A percentile compares a stretch with the other conserved stretches of the same genome.
Conservation (phyloP, 2,797 vertebrate genomes). For the Eidolon dupreanum region DNA sequence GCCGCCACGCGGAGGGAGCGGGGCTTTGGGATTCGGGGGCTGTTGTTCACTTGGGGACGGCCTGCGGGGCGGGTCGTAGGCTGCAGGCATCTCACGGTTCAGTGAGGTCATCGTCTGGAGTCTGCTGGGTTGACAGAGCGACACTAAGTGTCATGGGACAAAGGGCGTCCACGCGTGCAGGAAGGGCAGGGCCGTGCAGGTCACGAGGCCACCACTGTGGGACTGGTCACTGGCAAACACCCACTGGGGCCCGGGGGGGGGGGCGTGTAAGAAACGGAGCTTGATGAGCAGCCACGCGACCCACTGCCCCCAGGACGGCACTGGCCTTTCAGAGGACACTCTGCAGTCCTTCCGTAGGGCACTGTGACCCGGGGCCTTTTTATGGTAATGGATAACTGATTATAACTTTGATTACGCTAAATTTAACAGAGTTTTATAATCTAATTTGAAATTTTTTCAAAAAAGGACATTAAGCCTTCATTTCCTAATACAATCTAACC, state of each 20-base stretch:
- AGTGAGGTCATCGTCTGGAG: neutral
- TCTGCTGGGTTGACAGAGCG: neutral
- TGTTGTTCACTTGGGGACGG: neutral
- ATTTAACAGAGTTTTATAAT: neutral
- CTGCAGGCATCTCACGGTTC: neutral
- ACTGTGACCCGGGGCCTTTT: neutral
- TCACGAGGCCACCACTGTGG: neutral
- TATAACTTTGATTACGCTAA: neutral
- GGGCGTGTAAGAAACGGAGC: too few species aligned
- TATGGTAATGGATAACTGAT: neutral
- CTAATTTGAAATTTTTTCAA: neutral
- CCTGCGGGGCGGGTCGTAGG: neutral
- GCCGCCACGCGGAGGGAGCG: too few species aligned
- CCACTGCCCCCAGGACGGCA: too few species aligned
- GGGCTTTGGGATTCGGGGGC: neutral
- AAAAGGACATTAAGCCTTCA: neutral
- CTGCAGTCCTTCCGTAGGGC: neutral
- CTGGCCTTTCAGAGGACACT: too few species aligned
- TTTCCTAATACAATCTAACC: neutral
- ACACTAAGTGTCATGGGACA: neutral
- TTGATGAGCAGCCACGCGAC: too few species aligned
- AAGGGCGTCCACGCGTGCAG: neutral
- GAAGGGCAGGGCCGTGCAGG: neutral
- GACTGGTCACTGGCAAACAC: too few species aligned
- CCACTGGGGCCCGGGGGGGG: too few species aligned